These are phyloP conservation scores for Rhinichthys osculus DNA, from an alignment of 2,797 vertebrate species.

Conservation along the genomic window DNA sequence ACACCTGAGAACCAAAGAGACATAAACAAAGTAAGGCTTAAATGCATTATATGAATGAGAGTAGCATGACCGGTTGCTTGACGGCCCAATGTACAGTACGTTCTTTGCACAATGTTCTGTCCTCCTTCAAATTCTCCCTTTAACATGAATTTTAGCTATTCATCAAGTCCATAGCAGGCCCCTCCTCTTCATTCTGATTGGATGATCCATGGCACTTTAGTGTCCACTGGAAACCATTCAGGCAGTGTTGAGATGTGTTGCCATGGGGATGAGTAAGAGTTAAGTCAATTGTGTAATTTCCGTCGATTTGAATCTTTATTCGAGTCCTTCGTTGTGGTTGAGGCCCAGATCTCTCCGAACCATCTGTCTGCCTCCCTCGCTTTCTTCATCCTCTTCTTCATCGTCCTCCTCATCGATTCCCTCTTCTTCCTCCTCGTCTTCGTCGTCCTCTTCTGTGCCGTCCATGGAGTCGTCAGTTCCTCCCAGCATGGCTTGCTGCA, in stretches of 20 bases:
- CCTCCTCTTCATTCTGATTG: slow-evolving; percentile 27
- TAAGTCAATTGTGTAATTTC: slow-evolving; percentile 56
- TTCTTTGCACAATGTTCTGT: background rate
- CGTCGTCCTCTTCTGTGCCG: slow-evolving; percentile 94
- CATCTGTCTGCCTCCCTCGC: slow-evolving; percentile 81
- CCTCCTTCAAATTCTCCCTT: background rate
- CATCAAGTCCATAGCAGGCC: slow-evolving; percentile 25
- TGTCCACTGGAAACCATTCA: slow-evolving; percentile 50
- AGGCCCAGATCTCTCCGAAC: slow-evolving; percentile 84
- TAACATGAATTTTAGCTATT: background rate
- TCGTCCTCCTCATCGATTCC: slow-evolving; percentile 85
- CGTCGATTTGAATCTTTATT: slow-evolving; percentile 71
- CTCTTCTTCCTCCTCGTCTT: slow-evolving; percentile 90
- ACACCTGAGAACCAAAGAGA: slow-evolving; percentile 78
- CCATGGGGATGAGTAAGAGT: slow-evolving; percentile 43
- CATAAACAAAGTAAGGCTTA: slow-evolving; percentile 61
- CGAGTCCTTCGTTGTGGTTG: slow-evolving; percentile 92
- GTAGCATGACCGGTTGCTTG: slow-evolving; percentile 40
- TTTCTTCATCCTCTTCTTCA: slow-evolving; percentile 85
- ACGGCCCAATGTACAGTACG: slow-evolving; percentile 46
- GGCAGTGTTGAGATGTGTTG: slow-evolving; percentile 41
- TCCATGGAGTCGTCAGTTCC: slow-evolving; percentile 91
- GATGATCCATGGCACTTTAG: slow-evolving; percentile 47
- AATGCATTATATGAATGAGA: slow-evolving; percentile 54
- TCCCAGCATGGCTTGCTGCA: slow-evolving; percentile 97